Base-by-base conservation (phyloP, 2,113 vertebrate genomes). In the Columba janthina region DNA sequence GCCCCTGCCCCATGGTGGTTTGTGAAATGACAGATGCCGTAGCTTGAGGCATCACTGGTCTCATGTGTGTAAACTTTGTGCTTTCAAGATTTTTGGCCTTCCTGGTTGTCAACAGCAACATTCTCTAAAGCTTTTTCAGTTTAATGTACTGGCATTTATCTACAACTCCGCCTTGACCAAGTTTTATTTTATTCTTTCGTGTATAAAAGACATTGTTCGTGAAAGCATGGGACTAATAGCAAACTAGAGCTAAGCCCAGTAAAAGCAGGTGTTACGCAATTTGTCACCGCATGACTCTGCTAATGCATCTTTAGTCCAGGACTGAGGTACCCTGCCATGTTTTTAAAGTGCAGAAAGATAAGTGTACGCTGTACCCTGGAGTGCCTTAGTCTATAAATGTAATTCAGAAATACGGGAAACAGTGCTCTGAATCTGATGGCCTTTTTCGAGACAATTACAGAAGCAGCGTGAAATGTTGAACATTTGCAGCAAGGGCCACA, bases 271-370 rank as follows among this genome's bases (percentile, higher is more conserved):
- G 85, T 89, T 51, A 65, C 11, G 64, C 77, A 86, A 60, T 94
- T 95, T 94, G 88, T 93, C 94, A 75, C 88, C 0, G 1, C 79
- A 75, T 64, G 95, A 75, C 85, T 88, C 90, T 84, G 53, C 70
- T 95, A 96, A 97, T 90, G 90, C 88, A 92, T 93, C 83, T 88
- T 90, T 82, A 90, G 92, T 69, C 80, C 70, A 58, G 73, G 71
- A 26, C 50, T 85, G 58, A 0, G 0, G 90, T 90, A 65, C 94
- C 83, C 94, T 81, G 92, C 90, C 88, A 96, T 4, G 88, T 87
- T 92, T 92, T 84, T 92, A 69, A 96, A 96, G 96, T 87, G 86
- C 82, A 93, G 73, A 38, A 90, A 90, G 86, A 93, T 88, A 93
- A 94, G 73, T 2, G 5, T 54, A 10, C 0, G 5, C 85, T 74